Evolutionary conservation across 2,113 vertebrate genomes (phyloP).

Genomic region (Gila orcuttii): DNA sequence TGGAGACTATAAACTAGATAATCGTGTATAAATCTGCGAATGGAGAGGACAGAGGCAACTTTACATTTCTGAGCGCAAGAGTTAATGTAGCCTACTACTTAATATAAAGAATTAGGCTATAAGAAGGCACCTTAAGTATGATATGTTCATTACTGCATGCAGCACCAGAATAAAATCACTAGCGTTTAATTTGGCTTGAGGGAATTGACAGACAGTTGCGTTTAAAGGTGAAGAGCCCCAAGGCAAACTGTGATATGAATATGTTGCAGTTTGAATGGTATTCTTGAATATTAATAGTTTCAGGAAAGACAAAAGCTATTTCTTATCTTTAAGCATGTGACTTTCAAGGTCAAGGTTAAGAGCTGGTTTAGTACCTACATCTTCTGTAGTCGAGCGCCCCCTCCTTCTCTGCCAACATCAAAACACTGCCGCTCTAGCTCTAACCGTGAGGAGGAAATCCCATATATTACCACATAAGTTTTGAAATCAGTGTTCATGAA

Average conservation of each 20-base stretch:
- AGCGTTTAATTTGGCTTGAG: neutral
- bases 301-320: conserved; percentile 45
- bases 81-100: neutral
- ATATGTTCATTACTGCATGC: neutral
- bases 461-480: neutral
- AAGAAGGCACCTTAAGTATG: neutral
- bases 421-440: conserved; percentile 5
- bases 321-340: conserved; percentile 55
- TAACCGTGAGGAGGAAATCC: conserved; percentile 27
- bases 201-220: neutral
- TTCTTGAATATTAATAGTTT: conserved; percentile 28
- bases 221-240: neutral
- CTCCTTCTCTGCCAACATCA: neutral
- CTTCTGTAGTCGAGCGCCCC: neutral
- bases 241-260: neutral
- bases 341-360: conserved; percentile 71
- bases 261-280: neutral
- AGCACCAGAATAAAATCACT: neutral
- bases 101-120: no score
- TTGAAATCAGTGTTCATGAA: conserved; percentile 4
- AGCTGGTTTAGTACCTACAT: conserved; percentile 40
- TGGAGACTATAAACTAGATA: conserved; percentile 53
- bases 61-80: conserved; percentile 26
- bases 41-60: conserved; percentile 14
- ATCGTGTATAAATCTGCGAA: conserved; percentile 52